These are phyloP conservation scores for Hypsopygia costalis DNA, from an alignment of 2,888 invertebrate genomes.

Conservation along the genomic window DNA sequence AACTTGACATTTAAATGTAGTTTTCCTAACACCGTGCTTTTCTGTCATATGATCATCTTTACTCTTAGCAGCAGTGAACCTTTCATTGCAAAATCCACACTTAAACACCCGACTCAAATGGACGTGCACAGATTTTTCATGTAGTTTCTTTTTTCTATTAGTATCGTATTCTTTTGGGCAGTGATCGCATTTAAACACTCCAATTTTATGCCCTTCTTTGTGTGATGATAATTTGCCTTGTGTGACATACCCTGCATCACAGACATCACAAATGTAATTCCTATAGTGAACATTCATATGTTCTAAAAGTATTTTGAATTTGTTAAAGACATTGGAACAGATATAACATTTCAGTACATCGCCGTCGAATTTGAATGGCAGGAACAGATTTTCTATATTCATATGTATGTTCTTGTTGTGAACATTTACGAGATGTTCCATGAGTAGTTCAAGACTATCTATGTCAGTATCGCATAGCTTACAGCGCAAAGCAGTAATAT, in stretches of 20 bases:
- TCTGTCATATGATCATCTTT: slow-evolving; percentile 31
- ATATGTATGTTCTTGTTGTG: slow-evolving; percentile 33
- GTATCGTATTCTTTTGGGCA: slow-evolving; percentile 53
- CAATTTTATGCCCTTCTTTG: slow-evolving; percentile 18
- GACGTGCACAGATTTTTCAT: slow-evolving; percentile 43
- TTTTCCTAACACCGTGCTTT: slow-evolving; percentile 26
- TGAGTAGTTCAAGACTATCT: slow-evolving; percentile 27
- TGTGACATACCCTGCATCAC: slow-evolving; percentile 21
- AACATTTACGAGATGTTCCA: slow-evolving; percentile 26
- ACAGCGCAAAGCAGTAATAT: slow-evolving; percentile 40
- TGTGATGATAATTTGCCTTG: slow-evolving; percentile 6
- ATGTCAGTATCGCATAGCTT: slow-evolving; percentile 28
- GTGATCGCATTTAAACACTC: slow-evolving; percentile 26
- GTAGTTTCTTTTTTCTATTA: slow-evolving; percentile 45
- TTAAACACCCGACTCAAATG: slow-evolving; percentile 24
- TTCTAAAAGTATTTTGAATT: slow-evolving; percentile 29
- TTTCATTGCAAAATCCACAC: slow-evolving; percentile 33
- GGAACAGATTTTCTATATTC: slow-evolving; percentile 38
- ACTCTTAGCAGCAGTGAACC: slow-evolving; percentile 28
- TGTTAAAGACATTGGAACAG: slow-evolving; percentile 28
- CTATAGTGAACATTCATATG: slow-evolving; percentile 51
- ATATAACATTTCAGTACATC: slow-evolving; percentile 33
- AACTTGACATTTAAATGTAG: slow-evolving; percentile 40
- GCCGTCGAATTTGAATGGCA: slow-evolving; percentile 36
- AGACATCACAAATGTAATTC: slow-evolving; percentile 43